Conservation (phyloP, 1,140 invertebrate genomes). For the Samia ricini region DNA sequence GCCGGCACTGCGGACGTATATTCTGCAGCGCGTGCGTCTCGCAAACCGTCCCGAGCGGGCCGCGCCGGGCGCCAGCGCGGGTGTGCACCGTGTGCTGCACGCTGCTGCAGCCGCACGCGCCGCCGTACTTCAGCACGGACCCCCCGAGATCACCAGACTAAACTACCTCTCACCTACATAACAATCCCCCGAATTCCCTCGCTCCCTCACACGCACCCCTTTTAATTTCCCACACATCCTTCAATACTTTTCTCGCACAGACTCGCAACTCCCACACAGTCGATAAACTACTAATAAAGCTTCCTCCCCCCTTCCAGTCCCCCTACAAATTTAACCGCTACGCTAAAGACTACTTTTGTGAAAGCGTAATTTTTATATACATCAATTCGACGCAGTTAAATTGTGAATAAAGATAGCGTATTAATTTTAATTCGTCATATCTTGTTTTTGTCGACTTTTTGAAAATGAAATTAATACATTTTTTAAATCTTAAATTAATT, state of each 20-base stretch:
- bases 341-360: no score
- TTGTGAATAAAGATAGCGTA: no score
- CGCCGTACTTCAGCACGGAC: conserved; percentile 96
- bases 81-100: conserved; percentile 99
- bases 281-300: no score
- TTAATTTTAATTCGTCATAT: no score
- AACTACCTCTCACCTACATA: not conserved
- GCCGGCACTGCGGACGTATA: conserved; percentile 96
- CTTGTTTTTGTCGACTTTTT: no score
- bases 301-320: no score
- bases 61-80: conserved; percentile 88
- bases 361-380: no score
- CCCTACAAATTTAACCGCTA: no score
- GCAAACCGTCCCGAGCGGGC: conserved; percentile 91
- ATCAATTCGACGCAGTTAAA: no score
- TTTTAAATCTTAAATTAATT: no score
- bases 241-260: not conserved
- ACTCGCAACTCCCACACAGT: not conserved
- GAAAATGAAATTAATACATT: no score
- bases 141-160: conserved; percentile 83
- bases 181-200: not conserved
- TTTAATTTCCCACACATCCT: not conserved
- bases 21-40: conserved; percentile 93
- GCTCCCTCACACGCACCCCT: not conserved
- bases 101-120: conserved; percentile 93